phyloP scores from a whole-genome alignment of 2,797 vertebrate species.

The Prunella strophiata region DNA sequence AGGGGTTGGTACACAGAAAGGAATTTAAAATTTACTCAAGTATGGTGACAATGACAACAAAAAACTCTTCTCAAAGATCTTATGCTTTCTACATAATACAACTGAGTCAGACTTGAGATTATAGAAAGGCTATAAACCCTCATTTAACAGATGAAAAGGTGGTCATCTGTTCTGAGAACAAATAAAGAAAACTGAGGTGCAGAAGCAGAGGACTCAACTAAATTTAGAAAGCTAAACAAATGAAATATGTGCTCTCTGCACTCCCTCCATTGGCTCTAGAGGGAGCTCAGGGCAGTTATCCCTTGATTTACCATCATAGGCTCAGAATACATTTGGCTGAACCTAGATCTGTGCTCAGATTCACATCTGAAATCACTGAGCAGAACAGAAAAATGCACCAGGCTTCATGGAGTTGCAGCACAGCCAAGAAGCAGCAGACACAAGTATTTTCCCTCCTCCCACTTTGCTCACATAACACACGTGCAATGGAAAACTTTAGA shows the following conservation, averaged over 20 bases:
- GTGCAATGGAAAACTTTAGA: not conserved
- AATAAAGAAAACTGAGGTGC: not conserved
- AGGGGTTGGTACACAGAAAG: not conserved
- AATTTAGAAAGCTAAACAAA: not conserved
- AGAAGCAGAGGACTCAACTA: not conserved
- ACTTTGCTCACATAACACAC: not conserved
- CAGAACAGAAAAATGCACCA: not conserved
- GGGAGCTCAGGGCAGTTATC: not conserved
- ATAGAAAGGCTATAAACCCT: not conserved
- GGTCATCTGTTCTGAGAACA: not conserved
- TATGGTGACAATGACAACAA: not conserved
- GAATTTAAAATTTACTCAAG: not conserved
- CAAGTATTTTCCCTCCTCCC: not conserved
- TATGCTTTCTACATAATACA: not conserved
- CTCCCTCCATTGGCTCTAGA: not conserved
- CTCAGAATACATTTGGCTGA: not conserved
- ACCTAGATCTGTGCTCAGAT: not conserved
- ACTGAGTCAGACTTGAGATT: not conserved
- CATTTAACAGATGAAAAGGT: not conserved
- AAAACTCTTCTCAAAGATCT: not conserved
- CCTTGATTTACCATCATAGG: rapidly evolving
- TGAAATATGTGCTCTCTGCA: not conserved
- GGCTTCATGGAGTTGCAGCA: not conserved
- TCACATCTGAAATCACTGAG: not conserved
- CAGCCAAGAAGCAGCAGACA: not conserved